Evolutionary conservation across 2,888 invertebrate genomes (phyloP), one percentile per base, ranked within the genome.

Genomic region (Invenusta paracnida): DNA sequence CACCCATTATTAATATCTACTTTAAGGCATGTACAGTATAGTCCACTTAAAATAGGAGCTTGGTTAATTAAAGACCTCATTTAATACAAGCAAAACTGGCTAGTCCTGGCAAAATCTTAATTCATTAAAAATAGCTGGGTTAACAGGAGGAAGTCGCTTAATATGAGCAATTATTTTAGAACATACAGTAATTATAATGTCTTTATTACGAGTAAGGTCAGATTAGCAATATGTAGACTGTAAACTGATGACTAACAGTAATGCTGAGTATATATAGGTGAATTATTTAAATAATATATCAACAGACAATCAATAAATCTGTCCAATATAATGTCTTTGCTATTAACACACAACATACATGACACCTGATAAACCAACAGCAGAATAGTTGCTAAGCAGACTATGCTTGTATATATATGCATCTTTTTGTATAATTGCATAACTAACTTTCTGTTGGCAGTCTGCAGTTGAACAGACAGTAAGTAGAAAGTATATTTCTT

Each of bases 121-220:
- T 73, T 73, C 73, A 73, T 73, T 25, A 23, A 73, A 73, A 73
- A 73, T 73, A 73, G 73, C 73, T 25, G 2, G 73, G 73, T 13
- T 73, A 73, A 73, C 23, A 73, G 5, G 73, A 73, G 73, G 73
- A 73, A 73, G 23, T 73, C 73, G 27, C 73, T 73, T 73, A 73
- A 73, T 73, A 73, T 25, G 27, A 73, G 73, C 73, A 73, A 73
- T 73, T 73, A 73, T 73, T 73, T 73, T 73, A 73, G 73, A 73
- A 73, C 73, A 13, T 23, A 73, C 73, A 73, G 11, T 48, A 5
- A 48, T 11, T 17, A 5, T 48, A 48, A 48, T 48, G 48, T 48
- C 48, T 48, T 48, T 48, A 48, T 48, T 48, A 48, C 17, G 48
- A 48, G 48, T 48, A 48, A 48, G 48, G 17, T 48, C 48, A 48